phyloP scores from a whole-genome alignment of 1,140 invertebrate species.

The Zelostemma sp. region DNA sequence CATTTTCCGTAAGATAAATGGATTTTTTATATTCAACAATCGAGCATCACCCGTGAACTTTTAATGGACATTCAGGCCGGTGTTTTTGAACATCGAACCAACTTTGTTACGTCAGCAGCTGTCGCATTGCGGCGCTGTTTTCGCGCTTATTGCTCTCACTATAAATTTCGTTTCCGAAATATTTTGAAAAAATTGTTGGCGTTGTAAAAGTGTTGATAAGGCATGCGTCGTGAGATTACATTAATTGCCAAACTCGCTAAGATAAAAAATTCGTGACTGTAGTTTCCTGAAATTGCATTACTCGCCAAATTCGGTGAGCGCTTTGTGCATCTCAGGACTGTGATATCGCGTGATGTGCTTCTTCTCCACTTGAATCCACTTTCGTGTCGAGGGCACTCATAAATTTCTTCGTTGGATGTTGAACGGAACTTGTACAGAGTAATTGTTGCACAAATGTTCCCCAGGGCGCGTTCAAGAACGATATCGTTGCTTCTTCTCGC shows the following conservation, averaged over 20 bases:
- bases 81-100: background rate
- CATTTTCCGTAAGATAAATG: too few relatives aligned
- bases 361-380: background rate
- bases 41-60: too few relatives aligned
- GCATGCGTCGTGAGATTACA: background rate
- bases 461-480: too few relatives aligned
- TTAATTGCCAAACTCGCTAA: background rate
- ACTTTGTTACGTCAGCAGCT: background rate
- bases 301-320: background rate
- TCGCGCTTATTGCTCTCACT: background rate
- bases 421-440: too few relatives aligned
- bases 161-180: background rate
- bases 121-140: background rate
- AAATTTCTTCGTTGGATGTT: too few relatives aligned
- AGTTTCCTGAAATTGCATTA: background rate
- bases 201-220: background rate
- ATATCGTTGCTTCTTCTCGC: too few relatives aligned
- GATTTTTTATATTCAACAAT: too few relatives aligned
- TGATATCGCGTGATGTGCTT: background rate
- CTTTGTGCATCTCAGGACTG: conserved; percentile 1
- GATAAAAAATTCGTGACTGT: background rate
- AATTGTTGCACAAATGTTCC: too few relatives aligned
- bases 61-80: too few relatives aligned
- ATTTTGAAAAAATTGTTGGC: background rate
- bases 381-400: conserved; percentile 1